A percentile compares a stretch with the other conserved stretches of the same genome.
phyloP scores from a whole-genome alignment of 2,113 vertebrate genomes.

The Dicerorhinus sumatrensis region DNA sequence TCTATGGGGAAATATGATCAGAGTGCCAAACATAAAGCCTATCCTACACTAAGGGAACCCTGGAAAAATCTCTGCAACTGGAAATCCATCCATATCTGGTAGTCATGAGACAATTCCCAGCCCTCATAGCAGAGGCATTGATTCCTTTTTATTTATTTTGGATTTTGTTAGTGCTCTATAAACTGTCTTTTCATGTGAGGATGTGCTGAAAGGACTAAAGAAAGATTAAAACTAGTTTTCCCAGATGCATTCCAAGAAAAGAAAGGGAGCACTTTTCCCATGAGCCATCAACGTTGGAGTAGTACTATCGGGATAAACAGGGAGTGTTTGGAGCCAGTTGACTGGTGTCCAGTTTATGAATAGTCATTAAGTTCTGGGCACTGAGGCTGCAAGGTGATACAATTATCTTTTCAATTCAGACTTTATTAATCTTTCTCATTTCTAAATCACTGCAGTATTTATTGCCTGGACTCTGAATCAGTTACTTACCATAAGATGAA shows the following conservation, averaged over 20 bases:
- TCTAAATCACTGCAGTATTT: neutral
- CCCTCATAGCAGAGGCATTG: neutral
- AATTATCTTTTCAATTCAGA: neutral
- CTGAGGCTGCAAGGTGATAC: neutral
- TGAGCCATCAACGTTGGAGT: fast-evolving
- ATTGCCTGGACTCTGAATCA: neutral
- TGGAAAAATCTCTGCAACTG: neutral
- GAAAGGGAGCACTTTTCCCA: fast-evolving
- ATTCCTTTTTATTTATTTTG: neutral
- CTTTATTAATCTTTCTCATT: neutral
- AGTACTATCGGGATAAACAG: neutral
- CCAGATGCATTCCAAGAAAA: neutral
- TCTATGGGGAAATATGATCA: neutral
- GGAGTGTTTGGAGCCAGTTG: neutral
- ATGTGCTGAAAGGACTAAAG: neutral
- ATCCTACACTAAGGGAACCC: fast-evolving
- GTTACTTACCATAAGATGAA: neutral
- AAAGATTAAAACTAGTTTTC: neutral
- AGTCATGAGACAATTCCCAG: no score
- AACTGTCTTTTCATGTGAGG: neutral
- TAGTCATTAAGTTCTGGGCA: neutral
- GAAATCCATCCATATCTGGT: neutral
- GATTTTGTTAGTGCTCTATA: neutral
- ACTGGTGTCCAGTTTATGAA: neutral
- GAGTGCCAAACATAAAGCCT: neutral